phyloP scores from a whole-genome alignment of 1,140 invertebrate genomes.

The Euglossa dilemma region DNA sequence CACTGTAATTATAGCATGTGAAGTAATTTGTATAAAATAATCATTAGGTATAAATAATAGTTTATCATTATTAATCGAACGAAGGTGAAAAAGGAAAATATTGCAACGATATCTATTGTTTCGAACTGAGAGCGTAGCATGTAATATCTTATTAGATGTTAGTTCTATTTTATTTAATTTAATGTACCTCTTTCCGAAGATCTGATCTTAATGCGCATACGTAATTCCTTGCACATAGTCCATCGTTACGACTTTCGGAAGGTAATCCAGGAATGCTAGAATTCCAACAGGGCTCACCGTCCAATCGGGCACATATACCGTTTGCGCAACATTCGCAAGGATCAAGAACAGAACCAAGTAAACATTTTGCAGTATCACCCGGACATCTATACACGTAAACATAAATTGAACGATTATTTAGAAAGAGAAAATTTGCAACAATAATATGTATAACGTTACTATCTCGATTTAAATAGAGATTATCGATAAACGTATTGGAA shows the following conservation, averaged over 20 bases:
- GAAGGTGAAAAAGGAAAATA: no score
- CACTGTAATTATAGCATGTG: no score
- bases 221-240: neutral
- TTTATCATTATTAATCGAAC: no score
- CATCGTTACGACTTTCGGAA: neutral
- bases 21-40: no score
- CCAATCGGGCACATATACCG: neutral
- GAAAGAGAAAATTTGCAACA: neutral
- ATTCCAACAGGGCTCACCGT: slow-evolving; percentile 3
- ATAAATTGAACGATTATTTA: neutral
- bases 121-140: no score
- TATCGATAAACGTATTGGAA: no score
- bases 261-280: slow-evolving; percentile 2
- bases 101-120: no score
- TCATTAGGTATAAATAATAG: no score
- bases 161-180: neutral
- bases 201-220: neutral
- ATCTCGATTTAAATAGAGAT: neutral
- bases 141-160: no score
- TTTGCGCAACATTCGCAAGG: neutral
- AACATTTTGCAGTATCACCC: neutral
- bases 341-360: neutral
- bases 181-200: neutral
- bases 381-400: neutral
- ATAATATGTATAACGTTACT: neutral